Conservation (phyloP, 2,888 invertebrate genomes). For the Athripsodes cinereus region DNA sequence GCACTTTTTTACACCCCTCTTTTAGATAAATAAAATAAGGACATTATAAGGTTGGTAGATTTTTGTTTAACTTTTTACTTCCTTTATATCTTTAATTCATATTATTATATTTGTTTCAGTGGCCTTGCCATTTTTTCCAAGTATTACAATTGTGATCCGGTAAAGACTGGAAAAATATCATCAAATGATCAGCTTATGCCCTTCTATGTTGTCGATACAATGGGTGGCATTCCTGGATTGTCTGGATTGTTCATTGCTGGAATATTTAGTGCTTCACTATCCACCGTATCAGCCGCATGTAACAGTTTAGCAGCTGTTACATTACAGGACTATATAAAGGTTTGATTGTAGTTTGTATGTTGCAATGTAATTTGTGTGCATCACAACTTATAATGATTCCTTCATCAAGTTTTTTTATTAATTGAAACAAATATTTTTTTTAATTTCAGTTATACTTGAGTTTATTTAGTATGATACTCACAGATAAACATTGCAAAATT, state of each 20-base stretch:
- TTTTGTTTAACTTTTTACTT: too few species aligned
- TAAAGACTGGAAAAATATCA: constrained; percentile 52
- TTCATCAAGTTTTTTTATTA: too few species aligned
- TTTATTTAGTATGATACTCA: too few species aligned
- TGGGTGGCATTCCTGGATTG: constrained; percentile 69
- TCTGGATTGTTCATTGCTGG: constrained; percentile 88
- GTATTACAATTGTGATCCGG: constrained; percentile 78
- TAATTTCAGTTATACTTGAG: too few species aligned
- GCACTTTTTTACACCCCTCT: too few species aligned
- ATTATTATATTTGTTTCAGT: constrained; percentile 52
- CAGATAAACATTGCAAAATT: too few species aligned
- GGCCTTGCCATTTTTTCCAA: constrained; percentile 82
- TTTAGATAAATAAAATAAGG: too few species aligned
- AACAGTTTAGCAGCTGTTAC: constrained; percentile 89
- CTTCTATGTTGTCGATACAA: constrained; percentile 67
- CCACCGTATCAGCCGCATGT: constrained; percentile 86
- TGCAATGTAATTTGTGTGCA: not conserved
- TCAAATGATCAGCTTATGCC: constrained; percentile 76
- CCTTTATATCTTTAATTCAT: too few species aligned
- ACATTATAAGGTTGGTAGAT: too few species aligned
- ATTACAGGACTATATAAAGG: constrained; percentile 76
- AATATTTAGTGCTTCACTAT: constrained; percentile 85
- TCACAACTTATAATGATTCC: not conserved
- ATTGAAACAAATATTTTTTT: too few species aligned
- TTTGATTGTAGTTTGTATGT: constrained; percentile 23